Evolutionary conservation across 2,113 vertebrate genomes (phyloP).

Genomic region (Pygoscelis adeliae): DNA sequence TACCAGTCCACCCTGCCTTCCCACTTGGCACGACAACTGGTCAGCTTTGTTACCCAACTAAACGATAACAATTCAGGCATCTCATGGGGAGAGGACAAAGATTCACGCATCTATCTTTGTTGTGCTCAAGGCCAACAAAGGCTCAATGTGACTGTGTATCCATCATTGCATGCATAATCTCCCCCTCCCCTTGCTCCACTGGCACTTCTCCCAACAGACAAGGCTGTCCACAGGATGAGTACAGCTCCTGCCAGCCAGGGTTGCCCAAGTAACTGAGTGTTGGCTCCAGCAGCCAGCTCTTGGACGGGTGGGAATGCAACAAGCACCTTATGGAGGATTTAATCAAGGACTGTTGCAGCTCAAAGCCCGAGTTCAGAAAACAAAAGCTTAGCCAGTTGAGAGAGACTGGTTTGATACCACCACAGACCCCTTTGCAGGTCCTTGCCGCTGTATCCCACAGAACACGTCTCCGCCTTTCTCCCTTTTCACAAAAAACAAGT

Average conservation of each 20-base stretch:
- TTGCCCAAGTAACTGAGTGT: fast-evolving
- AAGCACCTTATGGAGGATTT: not conserved
- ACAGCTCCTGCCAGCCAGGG: not conserved
- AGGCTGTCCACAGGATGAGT: not conserved
- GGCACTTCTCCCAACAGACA: not conserved
- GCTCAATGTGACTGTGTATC: fast-evolving
- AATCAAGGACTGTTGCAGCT: not conserved
- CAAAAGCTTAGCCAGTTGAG: not conserved
- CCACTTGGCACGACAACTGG: not conserved
- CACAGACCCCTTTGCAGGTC: not conserved
- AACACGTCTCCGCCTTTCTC: fast-evolving
- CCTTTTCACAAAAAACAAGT: not conserved
- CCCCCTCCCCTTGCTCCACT: not conserved
- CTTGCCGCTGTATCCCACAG: not conserved
- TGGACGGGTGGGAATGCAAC: fast-evolving
- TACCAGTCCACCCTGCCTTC: not conserved
- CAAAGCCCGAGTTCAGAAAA: not conserved
- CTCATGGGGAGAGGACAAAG: not conserved
- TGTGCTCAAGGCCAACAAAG: not conserved
- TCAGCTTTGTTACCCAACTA: not conserved
- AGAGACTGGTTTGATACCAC: not conserved
- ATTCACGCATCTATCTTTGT: not conserved
- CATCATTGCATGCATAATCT: fast-evolving
- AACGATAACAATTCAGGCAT: not conserved
- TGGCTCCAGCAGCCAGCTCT: not conserved